A percentile compares a stretch with the other conserved stretches of the same genome.
Conservation (phyloP, 92 coral and sea anemone genomes). For the Pocillopora meandrina region DNA sequence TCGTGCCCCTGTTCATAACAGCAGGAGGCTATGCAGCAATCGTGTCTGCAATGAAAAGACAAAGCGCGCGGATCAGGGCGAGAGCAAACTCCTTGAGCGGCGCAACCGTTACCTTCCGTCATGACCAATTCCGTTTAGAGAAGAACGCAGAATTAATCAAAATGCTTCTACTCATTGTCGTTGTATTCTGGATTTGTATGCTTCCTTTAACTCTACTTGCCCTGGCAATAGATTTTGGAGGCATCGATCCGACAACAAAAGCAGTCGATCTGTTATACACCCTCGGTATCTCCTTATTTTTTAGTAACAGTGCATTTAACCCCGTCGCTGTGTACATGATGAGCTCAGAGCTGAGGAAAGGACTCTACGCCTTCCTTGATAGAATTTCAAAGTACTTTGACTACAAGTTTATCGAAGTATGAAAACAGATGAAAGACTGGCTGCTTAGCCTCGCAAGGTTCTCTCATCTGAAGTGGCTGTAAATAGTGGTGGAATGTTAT, state of each 20-base stretch:
- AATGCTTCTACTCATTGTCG: constrained; percentile 86
- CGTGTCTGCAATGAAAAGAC: constrained; percentile 58
- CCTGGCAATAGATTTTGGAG: constrained; percentile 72
- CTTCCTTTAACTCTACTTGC: constrained; percentile 84
- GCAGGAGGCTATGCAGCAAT: constrained; percentile 70
- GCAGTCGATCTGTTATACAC: constrained; percentile 58
- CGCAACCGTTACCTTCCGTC: constrained; percentile 34
- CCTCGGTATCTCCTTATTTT: constrained; percentile 76
- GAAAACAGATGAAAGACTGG: background rate
- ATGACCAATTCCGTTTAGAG: constrained; percentile 63
- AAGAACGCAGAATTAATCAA: constrained; percentile 81
- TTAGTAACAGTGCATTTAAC: constrained; percentile 93
- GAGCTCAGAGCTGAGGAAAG: constrained; percentile 87
- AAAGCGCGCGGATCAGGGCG: constrained; percentile 64
- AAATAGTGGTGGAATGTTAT: background rate
- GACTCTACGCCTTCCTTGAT: constrained; percentile 45
- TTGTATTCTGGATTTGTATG: constrained; percentile 91
- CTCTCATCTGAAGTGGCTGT: background rate
- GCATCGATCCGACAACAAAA: constrained; percentile 26
- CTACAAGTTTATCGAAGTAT: background rate
- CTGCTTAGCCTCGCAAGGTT: background rate
- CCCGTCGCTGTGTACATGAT: constrained; percentile 89
- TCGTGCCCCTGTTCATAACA: constrained; percentile 71
- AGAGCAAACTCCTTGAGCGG: constrained; percentile 48
- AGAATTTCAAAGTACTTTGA: constrained; percentile 15